Evolutionary conservation across 1,140 invertebrate species (phyloP), one percentile per base, ranked within the genome.

Genomic region (Cotesia glomerata): DNA sequence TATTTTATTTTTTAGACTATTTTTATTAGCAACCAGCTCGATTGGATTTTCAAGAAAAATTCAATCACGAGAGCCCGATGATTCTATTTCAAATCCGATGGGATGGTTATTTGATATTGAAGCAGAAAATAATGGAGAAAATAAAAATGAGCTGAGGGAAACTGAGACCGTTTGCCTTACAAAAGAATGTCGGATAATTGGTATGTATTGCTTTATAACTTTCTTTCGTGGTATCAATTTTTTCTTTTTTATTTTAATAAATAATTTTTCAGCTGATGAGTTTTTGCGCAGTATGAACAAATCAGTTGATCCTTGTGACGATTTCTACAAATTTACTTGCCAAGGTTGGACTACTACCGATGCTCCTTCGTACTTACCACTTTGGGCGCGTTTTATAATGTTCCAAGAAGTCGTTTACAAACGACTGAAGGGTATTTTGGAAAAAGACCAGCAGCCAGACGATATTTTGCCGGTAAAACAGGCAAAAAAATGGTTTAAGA

Each of bases 401-500:
- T 66, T 74, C 18, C 68, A 71, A 49, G n/a, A 45, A 8, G 51
- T 39, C 5, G 56, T 71, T 13, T 18, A 34, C n/a, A 36, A 45
- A 26, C 63, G 69, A 26, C 14, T 67, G 68, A 4, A 52, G 80
- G 78, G 34, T 1, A 76, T 81, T 51, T 66, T 81, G 35, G 11
- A 74, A 13, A 11, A 5, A 1, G 13, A 69, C 2, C 4, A 58
- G 0, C 32, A 74, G 39, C 2, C 71, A 5, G 4, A 34, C 7
- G 79, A 81, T 49, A 16, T 77, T 0, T 39, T 71, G 13, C 67
- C 73, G 0, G 59, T 80, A 1, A 77, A 62, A 49, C 72, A 80
- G 52, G 74, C 78, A 0, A 81, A 77, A 51, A 74, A 76, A 11
- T 78, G 77, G 76, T 80, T 73, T 49, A 4, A 45, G 3, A 69